Conservation (phyloP, 2,888 invertebrate species). For the Achlya flavicornis region DNA sequence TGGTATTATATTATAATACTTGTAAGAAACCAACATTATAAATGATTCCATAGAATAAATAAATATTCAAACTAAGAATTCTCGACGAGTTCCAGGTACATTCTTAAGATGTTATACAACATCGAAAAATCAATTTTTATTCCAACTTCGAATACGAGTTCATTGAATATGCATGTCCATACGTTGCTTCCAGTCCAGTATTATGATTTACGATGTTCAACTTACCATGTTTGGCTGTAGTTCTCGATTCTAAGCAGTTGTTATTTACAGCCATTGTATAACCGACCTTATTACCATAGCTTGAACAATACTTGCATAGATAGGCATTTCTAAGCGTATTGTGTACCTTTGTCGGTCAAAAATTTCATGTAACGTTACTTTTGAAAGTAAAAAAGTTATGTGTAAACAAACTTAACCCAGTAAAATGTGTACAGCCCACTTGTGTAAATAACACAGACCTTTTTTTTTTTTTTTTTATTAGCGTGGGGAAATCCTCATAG, state of each 20-base stretch:
- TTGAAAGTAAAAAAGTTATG: neutral
- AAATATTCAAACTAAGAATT: too few relatives aligned
- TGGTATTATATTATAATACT: too few relatives aligned
- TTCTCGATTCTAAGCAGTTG: conserved; percentile 54
- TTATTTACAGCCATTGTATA: conserved; percentile 64
- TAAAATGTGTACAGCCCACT: neutral
- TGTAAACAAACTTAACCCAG: neutral
- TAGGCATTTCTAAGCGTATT: conserved; percentile 3
- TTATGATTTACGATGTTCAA: conserved; percentile 66
- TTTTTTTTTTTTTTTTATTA: too few relatives aligned
- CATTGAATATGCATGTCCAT: conserved; percentile 60
- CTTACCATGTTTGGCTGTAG: conserved; percentile 62
- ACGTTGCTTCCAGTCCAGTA: conserved; percentile 44
- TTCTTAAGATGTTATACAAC: too few relatives aligned
- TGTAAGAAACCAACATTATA: too few relatives aligned
- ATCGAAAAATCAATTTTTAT: neutral
- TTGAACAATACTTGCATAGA: conserved; percentile 35
- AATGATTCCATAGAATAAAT: too few relatives aligned
- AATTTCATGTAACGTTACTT: neutral
- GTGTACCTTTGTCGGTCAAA: neutral
- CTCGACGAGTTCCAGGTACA: too few relatives aligned
- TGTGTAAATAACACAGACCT: too few relatives aligned
- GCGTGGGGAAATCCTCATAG: too few relatives aligned
- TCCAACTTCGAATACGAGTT: conserved; percentile 19
- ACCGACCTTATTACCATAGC: conserved; percentile 51